phyloP scores from a whole-genome alignment of 2,797 vertebrate species.

The Kryptopterus vitreolus region DNA sequence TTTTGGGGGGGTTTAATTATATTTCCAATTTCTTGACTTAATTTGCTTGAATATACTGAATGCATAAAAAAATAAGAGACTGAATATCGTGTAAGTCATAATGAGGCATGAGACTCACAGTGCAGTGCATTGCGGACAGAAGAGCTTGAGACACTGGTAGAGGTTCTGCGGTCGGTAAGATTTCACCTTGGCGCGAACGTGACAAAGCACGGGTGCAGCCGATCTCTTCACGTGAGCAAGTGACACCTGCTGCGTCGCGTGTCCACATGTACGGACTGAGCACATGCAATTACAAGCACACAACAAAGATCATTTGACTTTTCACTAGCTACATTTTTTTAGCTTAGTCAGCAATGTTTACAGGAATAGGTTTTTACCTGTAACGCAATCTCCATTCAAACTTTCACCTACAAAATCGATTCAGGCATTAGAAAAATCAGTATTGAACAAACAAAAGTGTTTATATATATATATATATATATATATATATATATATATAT shows the following conservation, averaged over 20 bases:
- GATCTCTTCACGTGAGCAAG: conserved; percentile 74
- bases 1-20: not conserved
- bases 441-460: not conserved
- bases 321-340: conserved; percentile 1
- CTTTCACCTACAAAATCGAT: conserved; percentile 28
- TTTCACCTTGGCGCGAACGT: conserved; percentile 80
- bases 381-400: conserved; percentile 6
- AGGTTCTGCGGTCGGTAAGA: conserved; percentile 82
- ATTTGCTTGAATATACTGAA: not conserved
- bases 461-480: no score
- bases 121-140: conserved; percentile 82
- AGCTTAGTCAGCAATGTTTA: not conserved
- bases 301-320: not conserved
- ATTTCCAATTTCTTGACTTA: not conserved
- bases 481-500: no score
- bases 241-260: conserved; percentile 49
- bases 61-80: not conserved
- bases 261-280: conserved; percentile 64
- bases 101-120: conserved; percentile 75
- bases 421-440: not conserved
- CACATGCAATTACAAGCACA: not conserved
- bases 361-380: conserved; percentile 26
- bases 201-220: conserved; percentile 70
- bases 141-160: conserved; percentile 85
- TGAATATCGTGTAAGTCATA: not conserved